Evolutionary conservation across 2,113 vertebrate species (phyloP), one percentile per base, ranked within the genome.

Genomic region (Conger conger): DNA sequence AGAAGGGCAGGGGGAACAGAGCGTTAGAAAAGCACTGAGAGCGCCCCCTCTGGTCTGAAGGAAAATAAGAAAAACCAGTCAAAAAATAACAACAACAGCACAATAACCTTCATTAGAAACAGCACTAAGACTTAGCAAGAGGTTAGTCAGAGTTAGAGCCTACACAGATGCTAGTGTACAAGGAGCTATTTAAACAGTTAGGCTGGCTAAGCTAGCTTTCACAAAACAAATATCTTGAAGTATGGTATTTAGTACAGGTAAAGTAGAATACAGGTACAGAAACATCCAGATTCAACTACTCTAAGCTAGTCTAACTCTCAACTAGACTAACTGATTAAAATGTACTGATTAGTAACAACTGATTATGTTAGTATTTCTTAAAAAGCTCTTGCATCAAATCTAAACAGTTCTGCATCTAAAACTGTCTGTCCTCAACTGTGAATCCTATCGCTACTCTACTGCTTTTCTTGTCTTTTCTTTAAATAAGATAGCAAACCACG

Each of bases 401-500:
- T 83, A 86, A 83, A 86, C 81, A 86, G 36, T 82, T 83, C 54
- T 86, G 54, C 42, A 82, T 38, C 50, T 76, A 76, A 33, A 77
- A 35, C 83, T 78, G 9, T 82, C 36, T 84, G 37, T 81, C 79
- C 37, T n/a, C 35, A 57, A 7, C 79, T 85, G 27, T 63, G 38
- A 42, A 23, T 77, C 40, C 54, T 50, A 23, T 82, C 40, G 54
- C 15, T 45, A n/a, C 50, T 68, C 18, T 40, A 45, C 76, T 80
- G 86, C 92, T 89, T 92, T 88, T 87, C 88, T 90, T 90, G 45
- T 86, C 91, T 86, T 91, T 92, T 93, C n/a, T 89, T 94, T 91
- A 95, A 94, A 94, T 92, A 95, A 95, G 91, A 95, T 93, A 95
- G 92, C 93, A 95, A 94, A 94, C 94, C 94, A 96, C 94, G 93